phyloP scores from a whole-genome alignment of 30 jellyfish, hydroid and myxozoan species.

The Pelagia noctiluca region DNA sequence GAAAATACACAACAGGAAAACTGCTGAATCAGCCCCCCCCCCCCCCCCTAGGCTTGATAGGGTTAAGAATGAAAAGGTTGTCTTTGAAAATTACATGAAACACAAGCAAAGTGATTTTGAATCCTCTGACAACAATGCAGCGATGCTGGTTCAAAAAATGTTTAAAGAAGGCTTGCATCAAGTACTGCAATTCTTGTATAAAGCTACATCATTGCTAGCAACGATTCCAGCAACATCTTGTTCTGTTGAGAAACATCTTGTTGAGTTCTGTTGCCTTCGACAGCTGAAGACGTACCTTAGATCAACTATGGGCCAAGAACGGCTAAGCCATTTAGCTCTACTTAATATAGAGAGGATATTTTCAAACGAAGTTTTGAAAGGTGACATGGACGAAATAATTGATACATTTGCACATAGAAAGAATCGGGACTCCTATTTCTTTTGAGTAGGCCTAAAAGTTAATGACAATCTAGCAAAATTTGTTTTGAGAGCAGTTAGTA shows the following conservation, averaged over 20 bases:
- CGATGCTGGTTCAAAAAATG: slow-evolving; percentile 44
- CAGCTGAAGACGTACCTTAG: slow-evolving; percentile 51
- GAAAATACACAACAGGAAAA: no score
- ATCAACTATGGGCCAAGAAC: slow-evolving; percentile 56
- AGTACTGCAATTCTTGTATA: slow-evolving; percentile 50
- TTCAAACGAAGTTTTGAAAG: slow-evolving; percentile 8
- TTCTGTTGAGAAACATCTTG: slow-evolving; percentile 58
- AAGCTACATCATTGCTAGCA: slow-evolving; percentile 41
- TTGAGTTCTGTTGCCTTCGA: slow-evolving; percentile 55
- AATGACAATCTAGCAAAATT: no score
- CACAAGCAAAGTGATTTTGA: slow-evolving; percentile 44
- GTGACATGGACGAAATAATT: slow-evolving; percentile 1
- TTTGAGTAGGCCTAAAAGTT: neutral
- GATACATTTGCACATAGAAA: no score
- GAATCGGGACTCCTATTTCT: no score
- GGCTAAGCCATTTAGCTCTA: slow-evolving; percentile 27
- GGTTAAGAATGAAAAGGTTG: slow-evolving; percentile 41
- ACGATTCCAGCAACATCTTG: slow-evolving; percentile 64
- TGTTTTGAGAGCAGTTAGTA: neutral
- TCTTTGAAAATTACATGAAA: slow-evolving; percentile 45
- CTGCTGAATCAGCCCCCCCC: no score
- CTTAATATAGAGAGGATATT: slow-evolving; percentile 16
- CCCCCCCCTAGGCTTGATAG: no score
- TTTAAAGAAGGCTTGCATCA: slow-evolving; percentile 55
- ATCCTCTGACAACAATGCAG: slow-evolving; percentile 37